These are phyloP conservation scores for Anarsia innoxiella DNA, from an alignment of 2,888 invertebrate species.

Conservation along the genomic window DNA sequence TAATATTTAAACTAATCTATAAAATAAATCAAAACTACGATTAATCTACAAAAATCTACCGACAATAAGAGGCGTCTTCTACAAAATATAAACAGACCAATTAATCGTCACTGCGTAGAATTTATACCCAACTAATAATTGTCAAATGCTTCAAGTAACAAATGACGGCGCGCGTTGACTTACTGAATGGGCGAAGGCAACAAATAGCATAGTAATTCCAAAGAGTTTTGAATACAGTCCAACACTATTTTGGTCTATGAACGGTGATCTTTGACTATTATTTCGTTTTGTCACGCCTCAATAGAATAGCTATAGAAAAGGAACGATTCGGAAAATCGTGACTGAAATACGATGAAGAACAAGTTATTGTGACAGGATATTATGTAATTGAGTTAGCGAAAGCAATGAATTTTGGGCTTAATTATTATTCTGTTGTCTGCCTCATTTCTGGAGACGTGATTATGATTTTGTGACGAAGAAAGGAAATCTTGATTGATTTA, in stretches of 20 bases:
- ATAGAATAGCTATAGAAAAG: constrained; percentile 35
- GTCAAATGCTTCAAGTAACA: constrained; percentile 55
- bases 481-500: no score
- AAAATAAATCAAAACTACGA: no score
- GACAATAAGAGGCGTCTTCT: no score
- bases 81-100: constrained; percentile 20
- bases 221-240: constrained; percentile 73
- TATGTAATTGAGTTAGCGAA: no score
- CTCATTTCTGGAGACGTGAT: no score
- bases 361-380: constrained; percentile 2
- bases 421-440: no score
- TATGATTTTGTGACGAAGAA: no score
- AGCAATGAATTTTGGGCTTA: no score
- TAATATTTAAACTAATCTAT: no score
- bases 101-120: constrained; percentile 29
- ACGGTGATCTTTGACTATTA: constrained; percentile 59
- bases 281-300: constrained; percentile 56
- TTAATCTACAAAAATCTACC: no score
- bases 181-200: constrained; percentile 68
- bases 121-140: constrained; percentile 56
- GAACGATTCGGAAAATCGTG: constrained; percentile 4
- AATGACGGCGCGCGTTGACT: constrained; percentile 60
- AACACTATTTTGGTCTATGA: constrained; percentile 66
- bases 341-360: constrained; percentile 3
- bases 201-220: constrained; percentile 71